Percentiles rank a stretch among this genome's conserved stretches.
phyloP scores from a whole-genome alignment of 1,140 invertebrate genomes.

The Ceratosolen fusciceps region DNA sequence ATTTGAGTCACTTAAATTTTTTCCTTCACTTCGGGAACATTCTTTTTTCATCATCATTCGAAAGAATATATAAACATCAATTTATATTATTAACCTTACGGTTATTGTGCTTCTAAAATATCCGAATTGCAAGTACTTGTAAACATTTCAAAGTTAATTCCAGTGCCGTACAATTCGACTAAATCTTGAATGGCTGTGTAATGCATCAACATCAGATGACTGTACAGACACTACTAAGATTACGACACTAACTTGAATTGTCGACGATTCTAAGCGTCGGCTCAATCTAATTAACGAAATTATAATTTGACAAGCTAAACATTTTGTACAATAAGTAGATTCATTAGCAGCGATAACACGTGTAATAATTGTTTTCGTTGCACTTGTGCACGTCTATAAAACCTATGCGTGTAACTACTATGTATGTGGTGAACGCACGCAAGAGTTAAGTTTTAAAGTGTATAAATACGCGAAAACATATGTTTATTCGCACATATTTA shows the following conservation, averaged over 20 bases:
- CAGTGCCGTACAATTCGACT: background rate
- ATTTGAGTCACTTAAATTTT: too few relatives aligned
- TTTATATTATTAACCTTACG: background rate
- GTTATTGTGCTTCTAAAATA: background rate
- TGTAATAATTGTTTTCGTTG: constrained; percentile 3
- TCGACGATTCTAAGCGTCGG: too few relatives aligned
- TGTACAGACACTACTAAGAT: too few relatives aligned
- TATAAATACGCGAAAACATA: background rate
- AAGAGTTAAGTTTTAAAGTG: background rate
- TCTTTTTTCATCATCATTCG: too few relatives aligned
- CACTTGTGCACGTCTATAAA: background rate
- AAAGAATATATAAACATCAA: background rate
- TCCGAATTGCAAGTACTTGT: background rate
- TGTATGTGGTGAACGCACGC: background rate
- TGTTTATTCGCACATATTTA: background rate
- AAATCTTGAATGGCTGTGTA: background rate
- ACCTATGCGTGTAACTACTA: too few relatives aligned
- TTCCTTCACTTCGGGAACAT: too few relatives aligned
- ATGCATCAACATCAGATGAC: background rate
- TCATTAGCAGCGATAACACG: too few relatives aligned
- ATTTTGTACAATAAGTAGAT: too few relatives aligned
- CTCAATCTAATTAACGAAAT: too few relatives aligned
- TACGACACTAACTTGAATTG: background rate
- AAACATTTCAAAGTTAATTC: background rate
- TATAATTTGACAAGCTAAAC: too few relatives aligned